Evolutionary conservation across 2,797 vertebrate species (phyloP).

Genomic region (Epinephelus coioides): DNA sequence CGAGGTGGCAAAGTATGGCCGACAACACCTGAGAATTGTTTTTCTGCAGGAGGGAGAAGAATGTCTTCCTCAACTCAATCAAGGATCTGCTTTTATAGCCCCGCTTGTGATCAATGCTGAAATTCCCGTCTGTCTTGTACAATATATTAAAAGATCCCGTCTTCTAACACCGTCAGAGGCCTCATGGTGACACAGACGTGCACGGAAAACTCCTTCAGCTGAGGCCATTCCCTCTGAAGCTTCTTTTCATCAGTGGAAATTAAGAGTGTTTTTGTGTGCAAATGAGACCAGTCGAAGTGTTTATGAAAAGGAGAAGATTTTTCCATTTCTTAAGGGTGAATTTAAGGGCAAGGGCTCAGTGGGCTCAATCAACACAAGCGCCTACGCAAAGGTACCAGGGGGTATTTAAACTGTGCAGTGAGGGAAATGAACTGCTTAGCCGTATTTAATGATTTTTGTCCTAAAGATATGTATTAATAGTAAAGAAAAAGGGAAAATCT

Average conservation of each 20-base stretch:
- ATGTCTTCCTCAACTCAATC: slow-evolving; percentile 26
- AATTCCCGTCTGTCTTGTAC: background rate
- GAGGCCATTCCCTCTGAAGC: slow-evolving; percentile 1
- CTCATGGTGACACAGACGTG: slow-evolving; percentile 2
- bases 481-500: background rate
- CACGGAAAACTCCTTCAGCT: background rate
- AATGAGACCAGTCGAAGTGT: slow-evolving; percentile 16
- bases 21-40: slow-evolving; percentile 8
- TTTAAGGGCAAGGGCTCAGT: slow-evolving; percentile 37
- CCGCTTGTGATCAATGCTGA: background rate
- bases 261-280: slow-evolving; percentile 19
- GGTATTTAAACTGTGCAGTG: slow-evolving; percentile 26
- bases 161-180: background rate
- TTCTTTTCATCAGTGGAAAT: slow-evolving; percentile 25
- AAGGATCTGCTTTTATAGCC: background rate
- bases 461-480: slow-evolving; percentile 53
- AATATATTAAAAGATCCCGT: slow-evolving; percentile 6
- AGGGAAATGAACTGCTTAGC: slow-evolving; percentile 45
- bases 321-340: slow-evolving; percentile 39
- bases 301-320: slow-evolving; percentile 22
- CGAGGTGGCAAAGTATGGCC: background rate
- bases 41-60: slow-evolving; percentile 2
- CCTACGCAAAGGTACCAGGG: slow-evolving; percentile 20
- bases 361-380: slow-evolving; percentile 53
- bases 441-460: slow-evolving; percentile 41